Evolutionary conservation across 1,140 invertebrate genomes (phyloP), one percentile per base, ranked within the genome.

Genomic region (Branchinecta lindahli): DNA sequence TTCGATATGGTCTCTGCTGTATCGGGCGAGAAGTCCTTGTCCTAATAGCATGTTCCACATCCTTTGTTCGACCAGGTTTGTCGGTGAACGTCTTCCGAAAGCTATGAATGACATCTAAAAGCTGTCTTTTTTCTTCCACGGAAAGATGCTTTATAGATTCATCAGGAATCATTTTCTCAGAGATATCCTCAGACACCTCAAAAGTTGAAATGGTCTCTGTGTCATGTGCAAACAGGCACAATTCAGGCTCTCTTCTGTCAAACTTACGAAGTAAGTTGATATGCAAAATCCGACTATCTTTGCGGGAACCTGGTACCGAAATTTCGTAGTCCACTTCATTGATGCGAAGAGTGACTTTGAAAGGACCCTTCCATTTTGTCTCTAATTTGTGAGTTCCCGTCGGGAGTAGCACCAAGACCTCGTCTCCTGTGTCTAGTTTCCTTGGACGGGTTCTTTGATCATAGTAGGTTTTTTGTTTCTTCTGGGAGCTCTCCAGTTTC

Each of bases 371-470:
- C 47, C 47, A 52, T 52, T n/a, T 52, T 9, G 47, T 52, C n/a
- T 52, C 47, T n/a, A 52, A 52, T 52, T 52, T 52, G n/a, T 52
- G 47, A 52, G 47, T 52, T 52, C n/a, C 47, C 9, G 47, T 52
- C 47, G 47, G 47, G 9, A 52, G 9, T 9, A 52, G 47, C 9
- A 52, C 47, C 9, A 52, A n/a, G 47, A 52, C 47, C 9, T 52
- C 47, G 47, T 52, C n/a, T 9, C n/a, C 47, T n/a, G n/a, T n/a
- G 9, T 52, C 47, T 52, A 52, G 47, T 9, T 52, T n/a, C n/a
- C 47, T 52, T 52, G 47, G 47, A 9, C n/a, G 9, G 9, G 47
- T n/a, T n/a, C n/a, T 52, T 52, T 52, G 9, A n/a, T 52, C n/a
- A n/a, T 52, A 52, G 9, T 52, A n/a, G 47, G 47, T 9, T 52